phyloP scores from a whole-genome alignment of 2,888 invertebrate species.

The Hirtodrosophila cameraria region DNA sequence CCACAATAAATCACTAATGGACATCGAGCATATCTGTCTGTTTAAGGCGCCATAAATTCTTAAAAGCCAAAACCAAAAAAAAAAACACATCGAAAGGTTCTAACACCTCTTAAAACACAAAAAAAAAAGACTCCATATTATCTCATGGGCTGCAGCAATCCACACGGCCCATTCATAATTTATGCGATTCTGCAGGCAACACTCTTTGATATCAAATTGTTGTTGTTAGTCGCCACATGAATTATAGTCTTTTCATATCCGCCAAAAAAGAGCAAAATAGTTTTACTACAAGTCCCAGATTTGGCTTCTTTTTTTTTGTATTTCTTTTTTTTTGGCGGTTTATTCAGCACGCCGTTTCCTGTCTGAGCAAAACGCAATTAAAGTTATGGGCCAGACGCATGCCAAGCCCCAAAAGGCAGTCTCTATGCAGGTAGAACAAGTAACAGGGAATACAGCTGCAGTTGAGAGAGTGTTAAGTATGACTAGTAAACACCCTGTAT shows the following conservation, averaged over 20 bases:
- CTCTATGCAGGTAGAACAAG: conserved; percentile 20
- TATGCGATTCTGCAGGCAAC: conserved; percentile 65
- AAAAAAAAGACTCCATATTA: conserved; percentile 12
- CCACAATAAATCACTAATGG: conserved; percentile 77
- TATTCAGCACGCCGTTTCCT: conserved; percentile 38
- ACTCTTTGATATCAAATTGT: conserved; percentile 74
- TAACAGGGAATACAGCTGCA: conserved; percentile 4
- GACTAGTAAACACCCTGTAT: conserved; percentile 4
- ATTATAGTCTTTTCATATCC: conserved; percentile 68
- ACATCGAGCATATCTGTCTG: conserved; percentile 67
- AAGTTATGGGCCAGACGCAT: conserved; percentile 33
- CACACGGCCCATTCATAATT: conserved; percentile 57
- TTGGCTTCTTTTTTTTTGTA: conserved; percentile 13
- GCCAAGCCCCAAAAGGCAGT: conserved; percentile 19
- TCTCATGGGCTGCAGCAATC: conserved; percentile 50
- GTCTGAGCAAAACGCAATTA: conserved; percentile 45
- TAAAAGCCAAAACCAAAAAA: conserved; percentile 27
- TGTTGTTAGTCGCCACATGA: conserved; percentile 67
- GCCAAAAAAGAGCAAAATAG: conserved; percentile 54
- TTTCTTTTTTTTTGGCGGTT: conserved; percentile 20
- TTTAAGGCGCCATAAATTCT: conserved; percentile 75
- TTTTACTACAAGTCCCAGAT: conserved; percentile 28
- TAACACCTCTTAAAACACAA: conserved; percentile 57
- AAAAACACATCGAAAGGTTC: conserved; percentile 62
- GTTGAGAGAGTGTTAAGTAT: neutral